These are phyloP conservation scores for Pristiophorus japonicus DNA, from an alignment of 2,113 vertebrate genomes.

Conservation along the genomic window DNA sequence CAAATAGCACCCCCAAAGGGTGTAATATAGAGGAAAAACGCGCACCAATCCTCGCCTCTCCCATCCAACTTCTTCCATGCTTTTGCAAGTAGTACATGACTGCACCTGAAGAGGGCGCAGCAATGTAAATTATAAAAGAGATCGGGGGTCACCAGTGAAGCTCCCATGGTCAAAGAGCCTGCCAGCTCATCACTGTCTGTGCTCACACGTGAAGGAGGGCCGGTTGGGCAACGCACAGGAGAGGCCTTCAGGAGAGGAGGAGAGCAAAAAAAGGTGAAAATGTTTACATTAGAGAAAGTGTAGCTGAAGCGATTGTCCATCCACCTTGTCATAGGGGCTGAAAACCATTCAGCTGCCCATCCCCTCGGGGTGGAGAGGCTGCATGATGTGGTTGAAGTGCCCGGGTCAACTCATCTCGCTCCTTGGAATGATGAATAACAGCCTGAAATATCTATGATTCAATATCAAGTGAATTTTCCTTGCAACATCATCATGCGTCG, in stretches of 20 bases:
- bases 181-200: neutral
- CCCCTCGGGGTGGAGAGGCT: neutral
- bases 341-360: neutral
- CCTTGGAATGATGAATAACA: neutral
- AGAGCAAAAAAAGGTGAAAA: neutral
- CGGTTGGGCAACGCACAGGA: neutral
- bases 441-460: neutral
- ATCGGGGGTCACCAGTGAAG: neutral
- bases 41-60: no score
- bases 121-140: neutral
- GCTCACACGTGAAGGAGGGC: neutral
- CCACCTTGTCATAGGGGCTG: neutral
- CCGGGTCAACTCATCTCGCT: neutral
- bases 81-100: neutral
- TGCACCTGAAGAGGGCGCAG: neutral
- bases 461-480: neutral
- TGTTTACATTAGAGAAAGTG: neutral
- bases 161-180: neutral
- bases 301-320: neutral
- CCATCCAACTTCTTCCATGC: neutral
- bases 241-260: neutral
- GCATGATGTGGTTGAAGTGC: neutral
- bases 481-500: neutral
- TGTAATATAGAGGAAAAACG: neutral
- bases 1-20: neutral